Evolutionary conservation across 2,113 vertebrate species (phyloP), one percentile per base, ranked within the genome.

Genomic region (Irena cyanogastra): DNA sequence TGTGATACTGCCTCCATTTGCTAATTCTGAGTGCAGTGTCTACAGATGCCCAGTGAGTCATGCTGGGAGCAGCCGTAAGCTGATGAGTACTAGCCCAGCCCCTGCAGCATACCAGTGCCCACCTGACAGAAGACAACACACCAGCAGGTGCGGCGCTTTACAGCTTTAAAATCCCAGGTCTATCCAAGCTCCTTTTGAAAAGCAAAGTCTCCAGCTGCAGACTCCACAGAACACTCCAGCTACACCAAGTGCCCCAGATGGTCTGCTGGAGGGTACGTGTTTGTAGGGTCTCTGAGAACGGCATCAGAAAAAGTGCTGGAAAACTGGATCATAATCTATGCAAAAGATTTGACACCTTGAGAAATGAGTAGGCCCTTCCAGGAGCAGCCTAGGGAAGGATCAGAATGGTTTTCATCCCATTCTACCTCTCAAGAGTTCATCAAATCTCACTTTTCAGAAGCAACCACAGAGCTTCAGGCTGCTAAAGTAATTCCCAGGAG

Each of bases 101-200:
- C 14, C 4, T n/a, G 59, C 41, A 72, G 57, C n/a, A 61, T 7
- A 49, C 21, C 39, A 82, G 42, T 28, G 63, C 35, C 53, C 6
- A 0, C 3, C 8, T 30, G 31, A 21, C 1, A 6, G 3, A 20
- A n/a, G 41, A 16, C 11, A 45, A 22, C 30, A 24, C 57, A 57
- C 8, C 60, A 41, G 45, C 20, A 84, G 45, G 28, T 5, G 7
- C 2, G 1, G 13, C 1, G 3, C 19, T 21, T 44, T 0, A 2
- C 13, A 23, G 24, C 24, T 61, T 26, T 35, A 26, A 42, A 26
- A 31, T 10, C 19, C 5, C 19, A 28, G 65, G 5, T 61, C 50
- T 22, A 17, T n/a, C 41, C 45, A 44, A 61, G 20, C 7, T 28
- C 11, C 52, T 37, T n/a, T 37, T n/a, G 71, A 74, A 71, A 80